Base-by-base conservation (phyloP, 35 echinoderm and acorn worm genomes). In the Anneissia japonica region DNA sequence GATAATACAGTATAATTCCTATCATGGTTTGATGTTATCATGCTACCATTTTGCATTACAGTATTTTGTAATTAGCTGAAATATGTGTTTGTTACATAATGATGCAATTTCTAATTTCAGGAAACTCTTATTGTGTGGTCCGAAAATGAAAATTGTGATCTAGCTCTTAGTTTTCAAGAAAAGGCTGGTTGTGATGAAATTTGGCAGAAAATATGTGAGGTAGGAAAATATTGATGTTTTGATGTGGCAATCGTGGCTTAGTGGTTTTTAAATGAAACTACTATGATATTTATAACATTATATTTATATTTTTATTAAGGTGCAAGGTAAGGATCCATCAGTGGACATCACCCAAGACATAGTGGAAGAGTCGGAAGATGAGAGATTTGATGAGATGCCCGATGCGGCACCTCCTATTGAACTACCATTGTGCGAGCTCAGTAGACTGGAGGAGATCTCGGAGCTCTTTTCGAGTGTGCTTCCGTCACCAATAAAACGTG, bases 341-440 rank as follows among this genome's bases (percentile, higher is more conserved):
- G 96, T 99, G 28, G 96, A 99, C 36, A 93, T 99, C 79, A 99
- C 96, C 6, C 96, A 99, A 83, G 96, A 99, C 76, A 91, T 99
- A 33, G 88, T 99, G 46, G 96, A 99, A 51, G 96, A 99, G 82
- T 99, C 96, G 0, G 96, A 99, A 84, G 96, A 99, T 43, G 96
- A 99, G 36, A 64, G 90, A 56, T 94, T 99, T 89, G 96, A 99
- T 26, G 95, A 97, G 36, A 87, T 97, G 82, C 95, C 89, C 26
- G 96, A 94, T 74, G 92, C 92, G 32, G 89, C 96, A 31, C 86
- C 92, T 5, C 96, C 96, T n/a, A 99, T 99, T 73, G 92, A 99
- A 74, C 87, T 99, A 78, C 96, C 96, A 33, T 79, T 90, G 5
- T 99, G 96, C 77, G 96, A 99, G 76, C 86, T 99, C 51, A 99